Percentiles rank a stretch among this genome's conserved stretches.
These are phyloP conservation scores for Hapalemur alaotrensis DNA, from an alignment of 2,797 vertebrate genomes.

Conservation along the genomic window DNA sequence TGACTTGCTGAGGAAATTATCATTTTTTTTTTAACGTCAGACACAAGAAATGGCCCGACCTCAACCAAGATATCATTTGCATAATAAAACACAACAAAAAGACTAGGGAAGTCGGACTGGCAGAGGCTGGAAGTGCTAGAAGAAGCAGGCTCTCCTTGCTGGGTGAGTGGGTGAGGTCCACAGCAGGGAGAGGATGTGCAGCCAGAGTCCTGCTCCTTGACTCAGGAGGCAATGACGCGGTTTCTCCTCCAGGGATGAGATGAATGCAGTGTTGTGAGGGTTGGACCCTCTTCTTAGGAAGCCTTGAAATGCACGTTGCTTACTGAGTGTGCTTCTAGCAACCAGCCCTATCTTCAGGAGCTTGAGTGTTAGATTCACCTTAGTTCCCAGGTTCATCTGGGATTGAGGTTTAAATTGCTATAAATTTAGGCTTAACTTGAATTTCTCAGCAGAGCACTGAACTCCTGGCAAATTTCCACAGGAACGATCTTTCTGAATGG, in stretches of 20 bases:
- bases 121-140: slow-evolving; percentile 10
- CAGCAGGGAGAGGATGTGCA: background rate
- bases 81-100: slow-evolving; percentile 74
- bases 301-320: background rate
- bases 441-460: slow-evolving; percentile 68
- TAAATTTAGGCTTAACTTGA: slow-evolving; percentile 76
- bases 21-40: slow-evolving; percentile 83
- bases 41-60: slow-evolving; percentile 74
- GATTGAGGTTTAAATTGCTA: slow-evolving; percentile 59
- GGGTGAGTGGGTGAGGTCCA: background rate
- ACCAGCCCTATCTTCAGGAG: background rate
- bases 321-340: background rate
- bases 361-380: slow-evolving; percentile 41
- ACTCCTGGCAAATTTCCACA: slow-evolving; percentile 73
- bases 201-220: background rate
- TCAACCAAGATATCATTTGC: slow-evolving; percentile 83
- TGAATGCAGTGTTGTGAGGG: background rate
- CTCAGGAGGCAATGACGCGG: background rate
- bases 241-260: slow-evolving; percentile 2
- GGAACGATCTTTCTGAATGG: slow-evolving; percentile 65
- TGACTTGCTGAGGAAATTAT: slow-evolving; percentile 93
- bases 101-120: background rate
- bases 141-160: slow-evolving; percentile 2
- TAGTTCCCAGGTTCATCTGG: slow-evolving; percentile 45
- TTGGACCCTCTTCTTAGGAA: background rate